Conservation (phyloP, 2,888 invertebrate genomes). For the Anorthoa munda region DNA sequence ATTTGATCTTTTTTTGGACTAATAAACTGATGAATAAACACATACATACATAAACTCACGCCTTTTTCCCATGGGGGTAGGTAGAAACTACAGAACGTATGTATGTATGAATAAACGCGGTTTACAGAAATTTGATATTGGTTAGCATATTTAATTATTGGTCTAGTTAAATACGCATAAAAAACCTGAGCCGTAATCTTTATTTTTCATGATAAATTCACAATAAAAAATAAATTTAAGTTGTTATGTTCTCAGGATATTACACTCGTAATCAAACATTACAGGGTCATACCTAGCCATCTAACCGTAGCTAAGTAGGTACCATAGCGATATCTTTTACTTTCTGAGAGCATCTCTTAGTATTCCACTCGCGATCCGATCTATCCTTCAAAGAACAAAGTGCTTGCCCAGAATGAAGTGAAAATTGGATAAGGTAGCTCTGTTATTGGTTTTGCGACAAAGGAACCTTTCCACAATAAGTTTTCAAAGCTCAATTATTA, state of each 20-base stretch:
- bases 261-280: constrained; percentile 2
- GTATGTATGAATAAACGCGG: too few species aligned
- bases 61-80: too few species aligned
- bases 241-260: neutral
- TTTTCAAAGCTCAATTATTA: constrained; percentile 72
- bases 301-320: neutral
- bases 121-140: too few species aligned
- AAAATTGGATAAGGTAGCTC: constrained; percentile 78
- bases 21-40: too few species aligned
- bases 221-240: too few species aligned
- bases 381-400: constrained; percentile 84
- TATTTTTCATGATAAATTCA: too few species aligned
- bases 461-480: constrained; percentile 75
- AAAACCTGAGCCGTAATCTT: too few species aligned
- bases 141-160: too few species aligned
- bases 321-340: constrained; percentile 42
- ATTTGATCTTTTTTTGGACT: too few species aligned
- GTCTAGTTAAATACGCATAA: too few species aligned
- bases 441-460: constrained; percentile 76
- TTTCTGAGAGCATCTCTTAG: constrained; percentile 62
- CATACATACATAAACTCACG: too few species aligned
- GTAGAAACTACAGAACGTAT: too few species aligned
- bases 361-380: constrained; percentile 77
- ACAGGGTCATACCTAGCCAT: neutral
- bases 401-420: constrained; percentile 76